A percentile compares a stretch with the other conserved stretches of the same genome.
Evolutionary conservation across 2,113 vertebrate species (phyloP).

Genomic region (Embiotoca jacksoni): DNA sequence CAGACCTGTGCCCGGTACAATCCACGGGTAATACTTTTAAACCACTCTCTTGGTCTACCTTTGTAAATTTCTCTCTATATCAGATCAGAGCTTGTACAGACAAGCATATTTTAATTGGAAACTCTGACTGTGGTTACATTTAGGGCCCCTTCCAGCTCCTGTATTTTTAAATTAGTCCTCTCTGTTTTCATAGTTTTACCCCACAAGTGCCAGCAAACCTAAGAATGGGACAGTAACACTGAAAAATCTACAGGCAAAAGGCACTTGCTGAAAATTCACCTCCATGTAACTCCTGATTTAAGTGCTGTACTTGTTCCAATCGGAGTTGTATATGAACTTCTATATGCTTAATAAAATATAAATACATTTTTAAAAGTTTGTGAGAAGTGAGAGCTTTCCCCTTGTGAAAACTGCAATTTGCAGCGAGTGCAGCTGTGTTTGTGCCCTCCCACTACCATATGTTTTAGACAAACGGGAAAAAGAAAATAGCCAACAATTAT

Average conservation of each 20-base stretch:
- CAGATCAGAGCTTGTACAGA: no score
- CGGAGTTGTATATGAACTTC: neutral
- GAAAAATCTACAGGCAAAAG: constrained; percentile 5
- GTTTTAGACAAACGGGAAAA: constrained; percentile 30
- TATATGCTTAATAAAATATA: constrained; percentile 17
- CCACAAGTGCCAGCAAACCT: neutral
- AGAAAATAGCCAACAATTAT: constrained; percentile 46
- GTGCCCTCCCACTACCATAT: constrained; percentile 48
- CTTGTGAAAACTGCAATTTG: constrained; percentile 37
- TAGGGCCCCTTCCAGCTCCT: neutral
- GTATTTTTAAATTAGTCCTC: neutral
- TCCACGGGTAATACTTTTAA: neutral
- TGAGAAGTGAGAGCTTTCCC: neutral
- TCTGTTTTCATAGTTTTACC: neutral
- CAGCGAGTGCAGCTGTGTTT: constrained; percentile 8
- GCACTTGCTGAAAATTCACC: neutral
- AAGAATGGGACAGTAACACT: neutral
- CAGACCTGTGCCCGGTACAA: no score
- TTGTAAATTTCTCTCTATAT: no score
- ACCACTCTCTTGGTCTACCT: neutral
- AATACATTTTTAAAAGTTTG: constrained; percentile 17
- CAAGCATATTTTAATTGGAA: constrained; percentile 8
- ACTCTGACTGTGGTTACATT: constrained; percentile 10
- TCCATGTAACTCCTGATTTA: neutral
- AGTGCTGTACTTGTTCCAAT: neutral